Percentiles rank a stretch among this genome's conserved stretches.
These are phyloP conservation scores for Camelus bactrianus DNA, from an alignment of 2,113 vertebrate genomes.

Conservation along the genomic window DNA sequence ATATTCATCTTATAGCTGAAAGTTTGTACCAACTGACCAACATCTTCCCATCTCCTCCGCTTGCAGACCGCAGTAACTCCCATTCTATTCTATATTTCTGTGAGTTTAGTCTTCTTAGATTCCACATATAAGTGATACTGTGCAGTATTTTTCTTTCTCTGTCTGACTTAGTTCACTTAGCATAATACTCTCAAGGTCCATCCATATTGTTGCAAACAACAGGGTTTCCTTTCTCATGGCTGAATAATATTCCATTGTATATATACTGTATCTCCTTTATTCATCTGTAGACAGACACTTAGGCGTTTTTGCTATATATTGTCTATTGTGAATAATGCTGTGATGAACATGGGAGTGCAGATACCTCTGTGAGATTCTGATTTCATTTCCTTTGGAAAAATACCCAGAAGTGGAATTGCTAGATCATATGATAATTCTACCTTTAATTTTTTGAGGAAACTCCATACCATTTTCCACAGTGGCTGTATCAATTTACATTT, in stretches of 20 bases:
- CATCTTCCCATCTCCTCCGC: not conserved
- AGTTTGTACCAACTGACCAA: not conserved
- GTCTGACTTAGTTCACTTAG: not conserved
- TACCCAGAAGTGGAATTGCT: not conserved
- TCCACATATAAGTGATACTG: not conserved
- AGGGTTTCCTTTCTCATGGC: not conserved
- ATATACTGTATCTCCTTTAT: not conserved
- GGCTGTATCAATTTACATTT: not conserved
- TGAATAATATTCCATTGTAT: not conserved
- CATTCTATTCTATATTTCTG: not conserved
- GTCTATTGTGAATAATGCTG: not conserved
- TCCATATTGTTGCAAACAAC: not conserved
- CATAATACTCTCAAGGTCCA: not conserved
- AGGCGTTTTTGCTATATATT: not conserved
- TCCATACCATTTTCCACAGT: not conserved
- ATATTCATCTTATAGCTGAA: not conserved
- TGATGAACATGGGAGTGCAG: not conserved
- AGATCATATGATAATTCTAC: not conserved
- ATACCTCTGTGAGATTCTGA: not conserved
- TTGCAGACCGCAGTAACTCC: not conserved
- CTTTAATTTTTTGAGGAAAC: not conserved
- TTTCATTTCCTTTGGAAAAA: not conserved
- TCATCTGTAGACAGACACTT: not conserved
- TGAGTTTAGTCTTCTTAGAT: not conserved
- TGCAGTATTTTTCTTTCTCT: not conserved